A percentile compares a stretch with the other conserved stretches of the same genome.
phyloP scores from a whole-genome alignment of 2,113 vertebrate genomes.

The Mastomys natalensis region DNA sequence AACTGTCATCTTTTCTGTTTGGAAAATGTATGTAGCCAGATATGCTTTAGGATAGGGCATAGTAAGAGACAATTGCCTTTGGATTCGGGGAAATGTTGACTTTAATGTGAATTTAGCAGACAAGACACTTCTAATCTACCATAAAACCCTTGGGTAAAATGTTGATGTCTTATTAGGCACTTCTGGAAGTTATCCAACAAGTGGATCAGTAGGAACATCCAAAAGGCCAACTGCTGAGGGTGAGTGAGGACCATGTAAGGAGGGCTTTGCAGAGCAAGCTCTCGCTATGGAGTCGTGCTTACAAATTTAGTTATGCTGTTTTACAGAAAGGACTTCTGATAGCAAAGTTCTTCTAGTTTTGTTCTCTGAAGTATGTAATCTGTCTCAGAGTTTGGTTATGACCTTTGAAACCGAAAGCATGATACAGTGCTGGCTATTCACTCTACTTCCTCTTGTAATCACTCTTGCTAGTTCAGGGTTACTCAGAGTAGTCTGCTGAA shows the following conservation, averaged over 20 bases:
- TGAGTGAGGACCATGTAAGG: background rate
- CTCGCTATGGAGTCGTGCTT: background rate
- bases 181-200: background rate
- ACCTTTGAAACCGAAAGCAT: background rate
- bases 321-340: background rate
- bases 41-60: background rate
- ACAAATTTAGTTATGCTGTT: background rate
- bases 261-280: no score
- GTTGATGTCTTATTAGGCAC: background rate
- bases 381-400: background rate
- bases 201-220: background rate
- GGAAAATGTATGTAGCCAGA: background rate
- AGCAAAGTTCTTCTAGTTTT: background rate
- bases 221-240: background rate
- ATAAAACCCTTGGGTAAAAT: background rate
- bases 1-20: background rate
- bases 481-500: background rate
- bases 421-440: accelerated
- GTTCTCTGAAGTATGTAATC: background rate
- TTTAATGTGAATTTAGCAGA: background rate
- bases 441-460: background rate
- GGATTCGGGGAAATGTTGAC: background rate
- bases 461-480: no score
- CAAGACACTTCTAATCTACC: background rate
- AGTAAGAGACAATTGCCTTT: background rate